Evolutionary conservation across 2,797 vertebrate genomes (phyloP), one percentile per base, ranked within the genome.

Genomic region (Ctenosaura bakeri): DNA sequence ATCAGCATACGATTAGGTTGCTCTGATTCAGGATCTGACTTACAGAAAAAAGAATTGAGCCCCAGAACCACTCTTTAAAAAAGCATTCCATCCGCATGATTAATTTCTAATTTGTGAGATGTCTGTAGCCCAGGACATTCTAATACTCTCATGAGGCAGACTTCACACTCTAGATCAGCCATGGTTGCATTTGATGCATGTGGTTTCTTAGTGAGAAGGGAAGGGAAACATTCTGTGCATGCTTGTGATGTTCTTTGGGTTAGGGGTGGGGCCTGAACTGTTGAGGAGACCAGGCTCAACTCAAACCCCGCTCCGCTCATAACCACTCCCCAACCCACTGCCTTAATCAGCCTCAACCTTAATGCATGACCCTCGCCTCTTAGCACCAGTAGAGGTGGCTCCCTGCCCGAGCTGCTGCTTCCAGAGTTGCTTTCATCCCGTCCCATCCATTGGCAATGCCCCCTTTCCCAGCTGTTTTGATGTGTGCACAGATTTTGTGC

Each of bases 381-480:
- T 35, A 14, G 35, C 13, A 24, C 52, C 22, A 62, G 14, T 35
- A 22, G 38, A 82, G 26, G 29, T 69, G 50, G 50, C 69, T 56
- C 54, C 26, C 26, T 42, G n/a, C n/a, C 59, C 54, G 76, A 77
- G 52, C 50, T 9, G 12, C 73, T 83, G 66, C 59, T 90, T 56
- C 71, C 32, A 26, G 54, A 46, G 24, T 76, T 71, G 18, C 56
- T 77, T 59, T 78, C 18, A 26, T 90, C 62, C 35, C 85, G 4
- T 24, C 32, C 64, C 64, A 24, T 77, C 56, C 10, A 66, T 20
- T 83, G 62, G 79, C 71, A 90, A 78, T 59, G 59, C 46, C 71
- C 46, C 29, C 35, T 76, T 71, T 74, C 76, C 85, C 89, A 83
- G 80, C 71, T 90, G 89, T 83, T 87, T 83, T 64, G 77, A 73